These are phyloP conservation scores for Arnoldichthys spilopterus DNA, from an alignment of 2,797 vertebrate genomes.

Conservation along the genomic window DNA sequence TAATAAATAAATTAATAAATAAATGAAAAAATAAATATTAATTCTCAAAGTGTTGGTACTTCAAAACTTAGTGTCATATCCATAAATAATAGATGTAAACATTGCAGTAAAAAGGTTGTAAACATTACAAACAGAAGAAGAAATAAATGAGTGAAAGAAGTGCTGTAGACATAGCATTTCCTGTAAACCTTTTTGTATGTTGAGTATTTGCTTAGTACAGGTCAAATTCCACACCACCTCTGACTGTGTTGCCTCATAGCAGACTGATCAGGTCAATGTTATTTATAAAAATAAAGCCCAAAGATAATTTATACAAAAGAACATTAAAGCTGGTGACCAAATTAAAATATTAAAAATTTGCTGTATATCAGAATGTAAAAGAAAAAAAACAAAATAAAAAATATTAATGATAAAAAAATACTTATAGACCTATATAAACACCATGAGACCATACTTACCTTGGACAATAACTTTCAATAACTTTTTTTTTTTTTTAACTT, in stretches of 20 bases:
- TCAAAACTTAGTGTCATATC: not conserved
- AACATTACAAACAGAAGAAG: not conserved
- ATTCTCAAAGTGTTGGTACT: not conserved
- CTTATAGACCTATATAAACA: too few relatives aligned
- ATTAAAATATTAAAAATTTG: too few relatives aligned
- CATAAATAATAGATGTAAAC: not conserved
- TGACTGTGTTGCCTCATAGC: not conserved
- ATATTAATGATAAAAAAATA: not conserved
- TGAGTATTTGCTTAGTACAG: not conserved
- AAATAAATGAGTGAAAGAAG: not conserved
- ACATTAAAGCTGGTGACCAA: not conserved
- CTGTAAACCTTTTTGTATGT: not conserved
- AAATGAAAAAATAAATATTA: too few relatives aligned
- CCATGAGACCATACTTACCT: too few relatives aligned
- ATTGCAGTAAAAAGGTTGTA: not conserved
- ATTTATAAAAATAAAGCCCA: not conserved
- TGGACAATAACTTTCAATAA: too few relatives aligned
- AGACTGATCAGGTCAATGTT: not conserved
- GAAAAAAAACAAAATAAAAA: not conserved
- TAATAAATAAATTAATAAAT: too few relatives aligned
- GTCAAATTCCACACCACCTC: constrained; percentile 10
- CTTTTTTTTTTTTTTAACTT: too few relatives aligned
- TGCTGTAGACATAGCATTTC: not conserved
- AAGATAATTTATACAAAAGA: not conserved
- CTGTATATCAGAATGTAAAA: not conserved